A percentile compares a stretch with the other conserved stretches of the same genome.
phyloP scores from a whole-genome alignment of 2,113 vertebrate genomes.

The Litocranius walleri region DNA sequence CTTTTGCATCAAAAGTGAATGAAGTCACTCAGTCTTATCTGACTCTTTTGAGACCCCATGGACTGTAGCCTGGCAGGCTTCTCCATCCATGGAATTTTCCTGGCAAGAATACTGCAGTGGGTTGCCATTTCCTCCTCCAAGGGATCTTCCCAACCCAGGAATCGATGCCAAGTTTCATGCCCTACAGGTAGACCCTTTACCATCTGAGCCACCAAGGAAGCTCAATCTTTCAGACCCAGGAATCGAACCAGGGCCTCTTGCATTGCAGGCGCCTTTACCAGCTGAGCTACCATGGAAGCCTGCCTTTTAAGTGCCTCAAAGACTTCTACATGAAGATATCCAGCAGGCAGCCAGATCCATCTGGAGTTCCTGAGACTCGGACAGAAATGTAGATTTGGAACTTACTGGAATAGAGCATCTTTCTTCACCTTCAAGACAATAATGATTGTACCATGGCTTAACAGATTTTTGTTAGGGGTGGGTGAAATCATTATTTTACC shows the following conservation, averaged over 20 bases:
- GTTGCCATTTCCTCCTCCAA: background rate
- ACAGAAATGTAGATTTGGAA: background rate
- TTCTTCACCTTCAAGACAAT: background rate
- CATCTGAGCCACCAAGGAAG: background rate
- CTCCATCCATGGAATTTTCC: background rate
- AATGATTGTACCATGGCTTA: background rate
- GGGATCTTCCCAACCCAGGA: background rate
- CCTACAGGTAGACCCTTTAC: background rate
- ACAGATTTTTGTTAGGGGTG: background rate
- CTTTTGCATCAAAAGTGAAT: background rate
- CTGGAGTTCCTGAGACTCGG: background rate
- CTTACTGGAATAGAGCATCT: background rate
- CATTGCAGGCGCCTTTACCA: background rate
- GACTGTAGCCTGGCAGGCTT: background rate
- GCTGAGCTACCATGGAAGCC: background rate
- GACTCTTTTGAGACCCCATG: background rate
- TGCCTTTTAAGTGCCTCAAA: background rate
- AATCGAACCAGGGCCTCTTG: background rate
- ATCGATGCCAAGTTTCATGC: background rate
- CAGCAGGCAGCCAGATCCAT: background rate
- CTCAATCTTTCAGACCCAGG: background rate
- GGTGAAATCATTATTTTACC: background rate
- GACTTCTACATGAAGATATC: background rate
- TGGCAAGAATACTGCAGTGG: background rate
- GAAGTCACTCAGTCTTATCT: background rate